Evolutionary conservation across 1,140 invertebrate species (phyloP).

Genomic region (Drosophila serrata): DNA sequence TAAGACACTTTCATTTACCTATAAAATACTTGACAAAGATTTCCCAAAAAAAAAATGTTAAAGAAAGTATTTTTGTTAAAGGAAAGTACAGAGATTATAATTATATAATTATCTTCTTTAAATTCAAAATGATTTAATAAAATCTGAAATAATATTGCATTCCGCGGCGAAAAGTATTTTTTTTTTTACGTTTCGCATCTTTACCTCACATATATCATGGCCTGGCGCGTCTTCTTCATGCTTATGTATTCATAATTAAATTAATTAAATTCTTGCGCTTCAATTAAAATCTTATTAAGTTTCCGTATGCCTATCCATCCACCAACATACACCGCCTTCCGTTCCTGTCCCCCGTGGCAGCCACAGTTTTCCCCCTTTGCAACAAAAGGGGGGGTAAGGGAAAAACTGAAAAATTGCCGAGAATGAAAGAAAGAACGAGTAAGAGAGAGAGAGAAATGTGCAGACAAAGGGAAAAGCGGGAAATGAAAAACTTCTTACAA

Average conservation of each 20-base stretch:
- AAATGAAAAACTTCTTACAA: slow-evolving; percentile 55
- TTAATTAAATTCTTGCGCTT: slow-evolving; percentile 84
- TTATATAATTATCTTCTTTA: too few relatives aligned
- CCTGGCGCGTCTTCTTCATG: slow-evolving; percentile 19
- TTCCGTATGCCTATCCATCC: slow-evolving; percentile 47
- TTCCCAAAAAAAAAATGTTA: neutral
- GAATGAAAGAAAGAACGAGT: slow-evolving; percentile 22
- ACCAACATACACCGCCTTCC: neutral
- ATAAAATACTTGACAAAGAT: neutral
- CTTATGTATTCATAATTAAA: slow-evolving; percentile 69
- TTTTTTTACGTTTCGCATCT: slow-evolving; percentile 1
- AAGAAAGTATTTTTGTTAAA: neutral
- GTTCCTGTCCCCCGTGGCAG: neutral
- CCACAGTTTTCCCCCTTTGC: slow-evolving; percentile 18
- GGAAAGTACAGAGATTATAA: neutral
- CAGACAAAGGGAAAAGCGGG: slow-evolving; percentile 18
- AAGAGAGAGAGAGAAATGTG: slow-evolving; percentile 19
- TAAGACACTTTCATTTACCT: neutral
- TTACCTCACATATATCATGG: slow-evolving; percentile 26
- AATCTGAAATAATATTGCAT: slow-evolving; percentile 41
- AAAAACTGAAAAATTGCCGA: slow-evolving; percentile 39
- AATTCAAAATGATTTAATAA: slow-evolving; percentile 19
- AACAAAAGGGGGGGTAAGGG: slow-evolving; percentile 29
- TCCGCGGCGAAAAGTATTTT: slow-evolving; percentile 21
- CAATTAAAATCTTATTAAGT: slow-evolving; percentile 85